A percentile compares a stretch with the other conserved stretches of the same genome.
These are phyloP conservation scores for Adoxophyes honmai DNA, from an alignment of 1,140 invertebrate genomes.

Conservation along the genomic window DNA sequence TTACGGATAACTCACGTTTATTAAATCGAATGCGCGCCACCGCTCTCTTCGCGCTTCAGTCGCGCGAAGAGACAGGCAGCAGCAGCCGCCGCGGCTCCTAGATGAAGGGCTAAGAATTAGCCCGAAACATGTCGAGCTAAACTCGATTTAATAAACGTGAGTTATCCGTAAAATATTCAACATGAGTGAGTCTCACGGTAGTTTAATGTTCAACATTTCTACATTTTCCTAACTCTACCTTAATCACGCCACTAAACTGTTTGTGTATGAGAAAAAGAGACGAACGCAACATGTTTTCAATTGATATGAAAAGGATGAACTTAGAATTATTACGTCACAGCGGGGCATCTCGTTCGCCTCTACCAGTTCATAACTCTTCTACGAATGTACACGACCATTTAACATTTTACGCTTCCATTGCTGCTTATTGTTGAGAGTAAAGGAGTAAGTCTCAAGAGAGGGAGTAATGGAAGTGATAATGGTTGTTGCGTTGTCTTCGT, in stretches of 20 bases:
- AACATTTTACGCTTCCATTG: conserved; percentile 29
- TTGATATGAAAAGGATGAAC: conserved; percentile 60
- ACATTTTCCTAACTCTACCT: conserved; percentile 25
- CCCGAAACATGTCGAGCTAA: too few relatives aligned
- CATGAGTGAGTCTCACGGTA: too few relatives aligned
- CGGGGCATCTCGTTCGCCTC: conserved; percentile 51
- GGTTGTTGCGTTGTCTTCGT: neutral
- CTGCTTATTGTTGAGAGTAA: conserved; percentile 18
- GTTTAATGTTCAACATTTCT: too few relatives aligned
- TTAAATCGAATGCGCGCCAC: too few relatives aligned
- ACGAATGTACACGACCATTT: neutral
- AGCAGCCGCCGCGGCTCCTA: too few relatives aligned
- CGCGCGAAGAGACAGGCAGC: too few relatives aligned
- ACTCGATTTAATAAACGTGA: too few relatives aligned
- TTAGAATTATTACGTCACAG: conserved; percentile 72
- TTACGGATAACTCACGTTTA: too few relatives aligned
- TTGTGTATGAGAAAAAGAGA: conserved; percentile 61
- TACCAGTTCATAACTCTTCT: conserved; percentile 26
- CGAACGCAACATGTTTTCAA: conserved; percentile 49
- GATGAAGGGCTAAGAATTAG: too few relatives aligned
- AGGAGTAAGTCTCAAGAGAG: neutral
- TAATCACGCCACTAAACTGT: conserved; percentile 48
- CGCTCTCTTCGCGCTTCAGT: too few relatives aligned
- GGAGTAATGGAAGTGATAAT: conserved; percentile 28
- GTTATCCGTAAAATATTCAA: too few relatives aligned